phyloP scores from a whole-genome alignment of 2,113 vertebrate species.

The Camelus bactrianus region DNA sequence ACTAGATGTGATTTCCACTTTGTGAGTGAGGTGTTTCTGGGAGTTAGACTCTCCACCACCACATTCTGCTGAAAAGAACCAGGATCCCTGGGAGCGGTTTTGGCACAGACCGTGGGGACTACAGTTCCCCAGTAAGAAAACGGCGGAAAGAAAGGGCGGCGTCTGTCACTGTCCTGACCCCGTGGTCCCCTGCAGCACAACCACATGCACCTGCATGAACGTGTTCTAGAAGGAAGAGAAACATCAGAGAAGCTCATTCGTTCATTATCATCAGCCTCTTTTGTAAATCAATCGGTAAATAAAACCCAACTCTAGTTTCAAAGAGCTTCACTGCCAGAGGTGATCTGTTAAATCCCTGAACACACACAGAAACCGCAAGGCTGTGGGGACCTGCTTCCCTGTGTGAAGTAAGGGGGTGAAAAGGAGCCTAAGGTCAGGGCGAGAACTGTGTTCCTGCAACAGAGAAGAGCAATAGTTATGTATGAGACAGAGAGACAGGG shows the following conservation, averaged over 20 bases:
- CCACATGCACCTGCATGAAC: accelerated
- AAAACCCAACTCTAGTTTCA: neutral
- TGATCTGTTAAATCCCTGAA: neutral
- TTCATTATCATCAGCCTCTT: neutral
- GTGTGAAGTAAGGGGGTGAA: neutral
- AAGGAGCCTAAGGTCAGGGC: neutral
- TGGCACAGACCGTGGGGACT: neutral
- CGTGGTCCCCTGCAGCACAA: neutral
- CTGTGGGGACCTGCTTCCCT: too few relatives aligned
- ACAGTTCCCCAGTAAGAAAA: neutral
- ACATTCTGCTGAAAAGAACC: neutral
- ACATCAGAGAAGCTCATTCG: neutral
- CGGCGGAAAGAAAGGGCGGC: neutral
- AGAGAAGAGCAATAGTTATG: neutral
- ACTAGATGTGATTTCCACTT: neutral
- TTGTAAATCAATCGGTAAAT: neutral
- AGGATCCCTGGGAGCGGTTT: neutral
- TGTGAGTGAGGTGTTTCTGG: neutral
- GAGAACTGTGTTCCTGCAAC: neutral
- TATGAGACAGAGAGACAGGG: neutral
- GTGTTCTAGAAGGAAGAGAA: neutral
- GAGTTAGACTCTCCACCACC: neutral
- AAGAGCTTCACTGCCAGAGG: neutral
- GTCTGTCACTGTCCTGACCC: neutral
- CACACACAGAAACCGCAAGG: neutral